Evolutionary conservation across 2,113 vertebrate genomes (phyloP).

Genomic region (Dipodomys ordii): DNA sequence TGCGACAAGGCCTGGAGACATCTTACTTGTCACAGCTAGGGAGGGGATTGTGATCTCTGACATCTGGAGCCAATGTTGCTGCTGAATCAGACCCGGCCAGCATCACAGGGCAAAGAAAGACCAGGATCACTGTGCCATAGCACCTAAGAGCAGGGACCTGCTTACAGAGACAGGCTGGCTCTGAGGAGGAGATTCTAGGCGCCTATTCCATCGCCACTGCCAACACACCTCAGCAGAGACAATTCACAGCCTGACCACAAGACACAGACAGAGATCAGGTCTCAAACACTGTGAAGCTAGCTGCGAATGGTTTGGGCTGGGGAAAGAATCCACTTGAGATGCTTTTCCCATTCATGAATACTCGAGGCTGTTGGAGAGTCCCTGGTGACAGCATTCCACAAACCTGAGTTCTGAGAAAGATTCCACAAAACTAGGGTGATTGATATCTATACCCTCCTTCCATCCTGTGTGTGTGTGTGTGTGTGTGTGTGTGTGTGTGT

Average conservation of each 20-base stretch:
- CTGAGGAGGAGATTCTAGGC: not conserved
- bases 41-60: not conserved
- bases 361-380: not conserved
- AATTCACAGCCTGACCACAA: not conserved
- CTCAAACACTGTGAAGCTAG: not conserved
- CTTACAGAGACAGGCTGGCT: not conserved
- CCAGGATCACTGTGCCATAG: too few species aligned
- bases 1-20: not conserved
- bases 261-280: not conserved
- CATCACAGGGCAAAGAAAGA: accelerated
- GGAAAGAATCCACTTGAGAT: not conserved
- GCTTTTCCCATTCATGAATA: not conserved
- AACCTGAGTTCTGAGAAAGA: constrained; percentile 39
- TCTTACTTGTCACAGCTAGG: not conserved
- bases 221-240: not conserved
- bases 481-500: not conserved
- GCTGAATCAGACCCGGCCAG: too few species aligned
- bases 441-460: not conserved
- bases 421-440: constrained; percentile 40
- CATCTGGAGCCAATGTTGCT: too few species aligned
- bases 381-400: not conserved
- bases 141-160: not conserved
- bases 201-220: not conserved
- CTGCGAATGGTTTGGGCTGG: not conserved
- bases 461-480: not conserved